Conservation (phyloP, 2,797 vertebrate species). For the Tapirus indicus region DNA sequence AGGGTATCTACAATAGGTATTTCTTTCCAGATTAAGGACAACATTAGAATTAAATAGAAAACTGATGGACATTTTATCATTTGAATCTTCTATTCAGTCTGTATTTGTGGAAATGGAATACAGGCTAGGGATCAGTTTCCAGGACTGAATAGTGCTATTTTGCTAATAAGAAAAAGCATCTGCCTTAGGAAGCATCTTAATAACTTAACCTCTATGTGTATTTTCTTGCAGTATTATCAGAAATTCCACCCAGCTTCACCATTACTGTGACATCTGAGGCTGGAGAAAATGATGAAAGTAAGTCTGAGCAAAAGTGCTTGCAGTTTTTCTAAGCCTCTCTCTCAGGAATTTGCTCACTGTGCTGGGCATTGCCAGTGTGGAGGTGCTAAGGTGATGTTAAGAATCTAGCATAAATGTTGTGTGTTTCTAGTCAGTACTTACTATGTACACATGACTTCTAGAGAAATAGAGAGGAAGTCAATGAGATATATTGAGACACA, state of each 20-base stretch:
- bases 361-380: not conserved
- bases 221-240: constrained; percentile 92
- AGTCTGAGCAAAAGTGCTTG: constrained; percentile 83
- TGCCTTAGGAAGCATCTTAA: constrained; percentile 2
- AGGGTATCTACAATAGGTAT: not conserved
- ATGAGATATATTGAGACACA: not conserved
- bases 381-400: not conserved
- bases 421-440: not conserved
- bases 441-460: not conserved
- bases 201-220: constrained; percentile 47
- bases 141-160: not conserved
- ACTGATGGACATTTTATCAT: not conserved
- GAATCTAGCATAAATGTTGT: not conserved
- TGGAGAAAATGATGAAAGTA: constrained; percentile 96
- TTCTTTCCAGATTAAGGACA: constrained; percentile 48
- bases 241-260: constrained; percentile 95
- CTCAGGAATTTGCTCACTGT: not conserved
- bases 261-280: constrained; percentile 97
- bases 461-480: constrained; percentile 33
- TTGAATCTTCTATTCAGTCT: constrained; percentile 37
- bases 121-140: not conserved
- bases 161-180: not conserved
- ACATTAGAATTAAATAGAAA: not conserved
- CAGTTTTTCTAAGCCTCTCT: not conserved
- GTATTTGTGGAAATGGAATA: constrained; percentile 52